Evolutionary conservation across 2,113 vertebrate species (phyloP).

Genomic region (Cariama cristata): DNA sequence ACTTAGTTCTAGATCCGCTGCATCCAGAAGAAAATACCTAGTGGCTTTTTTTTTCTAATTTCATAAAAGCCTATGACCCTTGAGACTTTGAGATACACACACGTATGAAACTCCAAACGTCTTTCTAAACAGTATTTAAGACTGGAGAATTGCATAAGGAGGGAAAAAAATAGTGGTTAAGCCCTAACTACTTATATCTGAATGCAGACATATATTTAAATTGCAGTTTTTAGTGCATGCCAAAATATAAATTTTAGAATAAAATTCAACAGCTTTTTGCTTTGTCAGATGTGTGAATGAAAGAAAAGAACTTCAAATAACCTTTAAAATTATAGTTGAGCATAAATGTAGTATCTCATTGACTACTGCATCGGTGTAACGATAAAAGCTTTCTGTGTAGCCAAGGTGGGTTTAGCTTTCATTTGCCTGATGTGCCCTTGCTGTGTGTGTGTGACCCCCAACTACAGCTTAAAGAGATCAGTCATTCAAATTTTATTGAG

Average conservation of each 20-base stretch:
- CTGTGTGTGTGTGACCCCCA: neutral
- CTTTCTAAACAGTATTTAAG: neutral
- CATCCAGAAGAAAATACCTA: neutral
- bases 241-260: neutral
- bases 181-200: neutral
- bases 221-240: neutral
- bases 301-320: neutral
- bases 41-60: neutral
- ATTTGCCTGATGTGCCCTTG: neutral
- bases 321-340: neutral
- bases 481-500: neutral
- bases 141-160: neutral
- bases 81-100: neutral
- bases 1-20: neutral
- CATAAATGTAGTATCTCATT: neutral
- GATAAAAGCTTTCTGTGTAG: neutral
- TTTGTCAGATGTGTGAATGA: neutral
- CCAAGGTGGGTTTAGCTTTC: neutral
- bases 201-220: neutral
- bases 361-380: neutral
- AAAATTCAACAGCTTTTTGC: neutral
- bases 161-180: neutral
- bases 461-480: neutral
- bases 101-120: neutral
- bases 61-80: neutral